Conservation (phyloP, 2,888 invertebrate genomes). For the Labia minor region DNA sequence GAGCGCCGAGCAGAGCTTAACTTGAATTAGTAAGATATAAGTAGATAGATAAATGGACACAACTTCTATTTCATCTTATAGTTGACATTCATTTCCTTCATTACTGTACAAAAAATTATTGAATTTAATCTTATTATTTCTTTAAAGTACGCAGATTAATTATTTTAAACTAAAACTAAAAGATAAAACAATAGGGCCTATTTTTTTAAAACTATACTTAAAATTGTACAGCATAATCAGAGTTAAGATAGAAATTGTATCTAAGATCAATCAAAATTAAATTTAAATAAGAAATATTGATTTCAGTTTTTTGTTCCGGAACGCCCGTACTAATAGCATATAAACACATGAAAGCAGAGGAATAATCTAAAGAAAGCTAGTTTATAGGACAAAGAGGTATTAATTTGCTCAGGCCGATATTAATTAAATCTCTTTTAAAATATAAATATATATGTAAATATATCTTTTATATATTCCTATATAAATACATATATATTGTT, state of each 20-base stretch:
- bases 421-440: not conserved
- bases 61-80: not conserved
- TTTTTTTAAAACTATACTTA: not conserved
- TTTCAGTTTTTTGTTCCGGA: not conserved
- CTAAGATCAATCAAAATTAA: not conserved
- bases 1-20: conserved; percentile 8
- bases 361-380: conserved; percentile 5
- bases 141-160: not conserved
- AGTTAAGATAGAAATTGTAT: not conserved
- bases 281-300: not conserved
- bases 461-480: not conserved
- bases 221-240: not conserved
- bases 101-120: not conserved
- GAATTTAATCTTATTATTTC: not conserved
- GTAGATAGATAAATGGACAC: not conserved
- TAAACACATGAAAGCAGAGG: not conserved
- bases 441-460: not conserved
- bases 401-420: not conserved
- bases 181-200: not conserved
- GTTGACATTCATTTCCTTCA: not conserved
- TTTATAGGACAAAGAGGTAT: not conserved
- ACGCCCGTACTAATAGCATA: not conserved
- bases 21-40: not conserved
- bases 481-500: conserved; percentile 14
- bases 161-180: not conserved